These are phyloP conservation scores for Leptinotarsa juncta DNA, from an alignment of 2,888 invertebrate genomes.

Conservation along the genomic window DNA sequence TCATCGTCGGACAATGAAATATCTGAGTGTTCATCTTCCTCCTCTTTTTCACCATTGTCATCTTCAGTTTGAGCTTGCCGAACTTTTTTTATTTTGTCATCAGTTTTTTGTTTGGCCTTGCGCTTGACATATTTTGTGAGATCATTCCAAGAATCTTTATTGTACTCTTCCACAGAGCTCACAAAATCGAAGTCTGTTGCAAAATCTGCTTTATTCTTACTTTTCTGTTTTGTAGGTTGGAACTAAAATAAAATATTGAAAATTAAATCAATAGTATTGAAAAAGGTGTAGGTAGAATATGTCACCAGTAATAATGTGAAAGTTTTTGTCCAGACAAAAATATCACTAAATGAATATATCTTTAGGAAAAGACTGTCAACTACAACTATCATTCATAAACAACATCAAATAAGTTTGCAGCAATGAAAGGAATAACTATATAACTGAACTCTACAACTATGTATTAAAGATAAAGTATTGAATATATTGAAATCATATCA, in stretches of 20 bases:
- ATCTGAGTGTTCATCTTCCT: constrained; percentile 70
- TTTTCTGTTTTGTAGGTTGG: constrained; percentile 84
- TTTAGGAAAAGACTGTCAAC: too few species aligned
- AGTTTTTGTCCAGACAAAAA: too few species aligned
- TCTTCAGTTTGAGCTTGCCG: constrained; percentile 65
- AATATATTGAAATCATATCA: too few species aligned
- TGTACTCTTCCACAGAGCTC: constrained; percentile 81
- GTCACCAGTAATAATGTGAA: too few species aligned
- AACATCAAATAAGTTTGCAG: too few species aligned
- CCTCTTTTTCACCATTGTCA: constrained; percentile 67
- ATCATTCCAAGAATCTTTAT: constrained; percentile 71
- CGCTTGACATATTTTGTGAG: constrained; percentile 65
- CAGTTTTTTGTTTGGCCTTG: constrained; percentile 83
- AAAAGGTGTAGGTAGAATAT: too few species aligned
- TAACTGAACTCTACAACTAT: too few species aligned
- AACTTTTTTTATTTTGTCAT: constrained; percentile 82
- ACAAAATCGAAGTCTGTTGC: constrained; percentile 86
- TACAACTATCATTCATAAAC: too few species aligned
- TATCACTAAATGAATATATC: too few species aligned
- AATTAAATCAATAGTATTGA: too few species aligned
- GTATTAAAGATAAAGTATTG: too few species aligned
- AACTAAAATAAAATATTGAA: constrained; percentile 68
- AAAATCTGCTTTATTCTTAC: constrained; percentile 77
- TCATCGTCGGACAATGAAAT: constrained; percentile 82
- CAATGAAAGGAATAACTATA: too few species aligned